Conservation (phyloP, 2,113 vertebrate genomes). For the rat (Rattus norvegicus) region GRCr8 NC_086026.1:112850001-112850500, state of each 20-base stretch:
- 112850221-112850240: not conserved
- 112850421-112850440: not conserved
- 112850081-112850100: not conserved
- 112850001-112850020: not conserved
- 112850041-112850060: not conserved
- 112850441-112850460: not conserved
- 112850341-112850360: not conserved
- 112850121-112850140: not conserved
- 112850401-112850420: not conserved
- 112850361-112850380: not conserved
- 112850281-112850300: not conserved
- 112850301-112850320: constrained; percentile 13
- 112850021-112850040: not conserved
- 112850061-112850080: not conserved
- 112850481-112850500: not conserved
- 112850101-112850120: no score
- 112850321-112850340: not conserved
- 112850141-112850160: no score
- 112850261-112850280: not conserved
- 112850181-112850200: no score
- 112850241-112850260: not conserved
- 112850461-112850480: not conserved
- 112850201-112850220: not conserved
- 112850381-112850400: no score
- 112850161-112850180: not conserved